Conservation (phyloP, 2,113 vertebrate species). For the Nothocercus julius region DNA sequence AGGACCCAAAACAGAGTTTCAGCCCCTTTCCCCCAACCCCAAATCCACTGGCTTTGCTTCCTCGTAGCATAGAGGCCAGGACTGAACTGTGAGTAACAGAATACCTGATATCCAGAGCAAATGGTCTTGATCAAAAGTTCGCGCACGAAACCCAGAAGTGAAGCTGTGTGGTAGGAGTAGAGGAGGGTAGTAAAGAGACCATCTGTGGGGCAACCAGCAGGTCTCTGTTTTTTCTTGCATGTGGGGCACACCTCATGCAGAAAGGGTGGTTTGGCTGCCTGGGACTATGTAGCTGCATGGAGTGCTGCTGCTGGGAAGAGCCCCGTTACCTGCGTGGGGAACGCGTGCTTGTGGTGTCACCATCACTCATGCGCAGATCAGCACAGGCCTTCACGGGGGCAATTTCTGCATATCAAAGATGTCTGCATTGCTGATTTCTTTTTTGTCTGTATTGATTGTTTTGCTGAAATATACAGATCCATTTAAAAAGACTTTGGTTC, state of each 20-base stretch:
- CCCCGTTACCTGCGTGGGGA: neutral
- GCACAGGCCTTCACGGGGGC: neutral
- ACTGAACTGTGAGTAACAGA: neutral
- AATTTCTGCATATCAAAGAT: neutral
- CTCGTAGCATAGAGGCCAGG: neutral
- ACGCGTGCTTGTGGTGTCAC: neutral
- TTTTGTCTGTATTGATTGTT: neutral
- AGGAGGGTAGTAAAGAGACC: neutral
- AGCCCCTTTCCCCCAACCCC: neutral
- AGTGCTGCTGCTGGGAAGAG: neutral
- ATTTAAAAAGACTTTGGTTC: neutral
- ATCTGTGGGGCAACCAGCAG: neutral
- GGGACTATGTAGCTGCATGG: neutral
- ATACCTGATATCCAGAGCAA: neutral
- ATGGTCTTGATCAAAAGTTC: neutral
- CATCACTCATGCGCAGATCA: neutral
- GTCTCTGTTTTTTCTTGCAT: rapidly evolving
- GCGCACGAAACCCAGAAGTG: rapidly evolving
- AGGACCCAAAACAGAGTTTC: neutral
- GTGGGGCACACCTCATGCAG: neutral
- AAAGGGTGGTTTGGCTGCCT: rapidly evolving
- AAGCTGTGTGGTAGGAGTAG: neutral
- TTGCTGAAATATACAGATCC: neutral
- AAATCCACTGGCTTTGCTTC: neutral
- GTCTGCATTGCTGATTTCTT: neutral